phyloP scores from a whole-genome alignment of 2,113 vertebrate genomes.

The Pseudorhombus dupliciocellatus region DNA sequence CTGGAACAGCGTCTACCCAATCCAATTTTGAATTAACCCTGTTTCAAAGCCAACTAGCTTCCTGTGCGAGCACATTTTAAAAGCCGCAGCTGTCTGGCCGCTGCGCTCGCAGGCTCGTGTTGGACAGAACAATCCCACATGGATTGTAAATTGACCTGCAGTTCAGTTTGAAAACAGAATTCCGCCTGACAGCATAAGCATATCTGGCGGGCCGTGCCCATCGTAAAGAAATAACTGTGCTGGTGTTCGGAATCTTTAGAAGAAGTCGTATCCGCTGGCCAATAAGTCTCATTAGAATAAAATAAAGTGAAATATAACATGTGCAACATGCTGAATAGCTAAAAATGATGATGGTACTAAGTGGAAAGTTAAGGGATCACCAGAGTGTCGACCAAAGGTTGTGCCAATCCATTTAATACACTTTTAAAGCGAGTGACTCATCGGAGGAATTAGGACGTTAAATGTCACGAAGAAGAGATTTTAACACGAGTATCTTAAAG shows the following conservation, averaged over 20 bases:
- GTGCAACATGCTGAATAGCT: too few species aligned
- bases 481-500: background rate
- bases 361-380: background rate
- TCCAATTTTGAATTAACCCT: background rate
- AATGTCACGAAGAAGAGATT: background rate
- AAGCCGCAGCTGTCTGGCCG: too few species aligned
- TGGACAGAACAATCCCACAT: too few species aligned
- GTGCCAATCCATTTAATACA: background rate
- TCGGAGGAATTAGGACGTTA: background rate
- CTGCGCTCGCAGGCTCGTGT: too few species aligned
- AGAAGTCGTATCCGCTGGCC: too few species aligned
- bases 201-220: background rate
- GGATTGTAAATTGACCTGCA: too few species aligned
- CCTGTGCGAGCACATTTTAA: background rate
- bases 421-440: background rate
- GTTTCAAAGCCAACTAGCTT: background rate
- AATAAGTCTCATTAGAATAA: too few species aligned
- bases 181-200: background rate
- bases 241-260: too few species aligned
- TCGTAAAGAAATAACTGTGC: background rate
- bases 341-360: background rate
- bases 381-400: background rate
- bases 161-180: background rate
- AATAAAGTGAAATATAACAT: too few species aligned
- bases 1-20: too few species aligned